phyloP scores from a whole-genome alignment of 2,113 vertebrate genomes.

The Rhegmatorhina hoffmannsi region DNA sequence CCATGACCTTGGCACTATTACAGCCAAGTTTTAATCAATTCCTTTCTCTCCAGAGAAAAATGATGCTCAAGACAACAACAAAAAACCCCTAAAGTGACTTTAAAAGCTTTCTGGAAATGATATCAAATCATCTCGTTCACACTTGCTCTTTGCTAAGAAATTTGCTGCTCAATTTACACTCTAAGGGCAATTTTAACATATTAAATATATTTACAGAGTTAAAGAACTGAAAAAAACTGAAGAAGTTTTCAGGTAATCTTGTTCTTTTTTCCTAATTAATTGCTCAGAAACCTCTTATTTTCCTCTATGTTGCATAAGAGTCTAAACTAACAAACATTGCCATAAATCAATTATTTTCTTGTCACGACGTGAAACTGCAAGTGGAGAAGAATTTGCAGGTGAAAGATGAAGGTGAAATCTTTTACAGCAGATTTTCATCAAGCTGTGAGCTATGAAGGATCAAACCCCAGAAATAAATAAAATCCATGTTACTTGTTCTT shows the following conservation, averaged over 20 bases:
- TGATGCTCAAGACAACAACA: not conserved
- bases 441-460: not conserved
- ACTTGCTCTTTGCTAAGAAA: not conserved
- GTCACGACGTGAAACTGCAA: not conserved
- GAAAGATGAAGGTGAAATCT: not conserved
- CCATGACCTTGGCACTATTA: too few species aligned
- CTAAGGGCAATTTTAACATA: not conserved
- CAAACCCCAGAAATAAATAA: not conserved
- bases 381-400: fast-evolving
- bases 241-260: not conserved
- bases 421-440: not conserved
- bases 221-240: not conserved
- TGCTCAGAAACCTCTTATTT: not conserved
- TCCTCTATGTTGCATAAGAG: fast-evolving
- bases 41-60: not conserved
- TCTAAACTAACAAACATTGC: not conserved
- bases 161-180: not conserved
- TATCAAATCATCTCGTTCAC: not conserved
- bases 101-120: not conserved
- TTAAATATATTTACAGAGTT: not conserved
- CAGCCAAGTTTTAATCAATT: not conserved
- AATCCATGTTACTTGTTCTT: not conserved
- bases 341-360: not conserved
- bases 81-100: not conserved
- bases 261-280: not conserved